These are phyloP conservation scores for Porites evermanni DNA, from an alignment of 92 coral and sea anemone genomes.

Conservation along the genomic window DNA sequence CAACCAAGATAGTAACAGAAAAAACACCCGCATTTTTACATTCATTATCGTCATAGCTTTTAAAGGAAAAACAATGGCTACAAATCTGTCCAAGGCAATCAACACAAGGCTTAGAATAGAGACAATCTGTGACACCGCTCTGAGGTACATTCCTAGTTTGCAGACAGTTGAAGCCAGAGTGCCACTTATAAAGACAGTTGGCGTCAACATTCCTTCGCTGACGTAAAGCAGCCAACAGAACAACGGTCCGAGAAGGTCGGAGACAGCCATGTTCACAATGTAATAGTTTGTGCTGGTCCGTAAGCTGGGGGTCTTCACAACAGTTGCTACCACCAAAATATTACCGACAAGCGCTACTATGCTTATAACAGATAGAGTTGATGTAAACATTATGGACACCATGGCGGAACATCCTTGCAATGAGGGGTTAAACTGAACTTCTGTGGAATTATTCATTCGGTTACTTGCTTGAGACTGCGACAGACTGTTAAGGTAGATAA, in stretches of 20 bases:
- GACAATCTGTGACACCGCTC: neutral
- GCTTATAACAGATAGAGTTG: neutral
- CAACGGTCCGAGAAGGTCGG: neutral
- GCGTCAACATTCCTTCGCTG: neutral
- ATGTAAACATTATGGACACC: neutral
- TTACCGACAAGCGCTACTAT: neutral
- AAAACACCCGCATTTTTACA: neutral
- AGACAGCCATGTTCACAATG: constrained; percentile 1
- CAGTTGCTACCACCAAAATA: neutral
- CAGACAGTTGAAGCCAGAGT: neutral
- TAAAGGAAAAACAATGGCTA: neutral
- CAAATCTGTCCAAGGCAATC: neutral
- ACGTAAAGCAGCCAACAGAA: neutral
- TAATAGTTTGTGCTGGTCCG: constrained; percentile 5
- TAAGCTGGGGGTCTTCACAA: neutral
- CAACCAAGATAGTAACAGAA: neutral
- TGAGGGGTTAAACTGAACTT: neutral
- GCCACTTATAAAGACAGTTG: neutral
- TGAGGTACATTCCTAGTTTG: constrained; percentile 4
- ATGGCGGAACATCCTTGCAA: neutral
- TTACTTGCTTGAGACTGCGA: too few relatives aligned
- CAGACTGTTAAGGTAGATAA: too few relatives aligned
- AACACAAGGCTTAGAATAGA: neutral
- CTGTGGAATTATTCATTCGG: neutral
- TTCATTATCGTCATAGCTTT: neutral